phyloP scores from a whole-genome alignment of 2,797 vertebrate genomes.

The Discoglossus pictus region DNA sequence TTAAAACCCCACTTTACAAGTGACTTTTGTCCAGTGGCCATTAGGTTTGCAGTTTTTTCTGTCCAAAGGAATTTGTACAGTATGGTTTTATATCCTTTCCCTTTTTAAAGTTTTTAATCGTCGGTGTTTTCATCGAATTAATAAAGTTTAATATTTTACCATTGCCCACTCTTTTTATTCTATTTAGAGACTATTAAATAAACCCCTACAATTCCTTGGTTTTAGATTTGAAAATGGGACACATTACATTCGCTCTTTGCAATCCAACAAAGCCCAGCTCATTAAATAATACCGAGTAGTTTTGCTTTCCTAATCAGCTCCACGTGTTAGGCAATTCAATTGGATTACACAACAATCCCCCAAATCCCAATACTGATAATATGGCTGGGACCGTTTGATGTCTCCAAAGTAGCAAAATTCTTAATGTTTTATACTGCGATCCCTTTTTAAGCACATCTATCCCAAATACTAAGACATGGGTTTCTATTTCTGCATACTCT shows the following conservation, averaged over 20 bases:
- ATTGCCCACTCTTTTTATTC: too few relatives aligned
- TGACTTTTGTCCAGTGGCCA: too few relatives aligned
- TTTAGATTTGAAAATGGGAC: neutral
- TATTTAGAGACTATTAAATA: too few relatives aligned
- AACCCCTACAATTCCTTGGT: neutral
- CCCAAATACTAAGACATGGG: too few relatives aligned
- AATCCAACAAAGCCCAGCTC: neutral
- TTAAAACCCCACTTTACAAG: too few relatives aligned
- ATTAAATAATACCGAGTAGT: slow-evolving; percentile 3
- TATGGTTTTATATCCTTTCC: too few relatives aligned
- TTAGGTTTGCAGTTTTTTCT: too few relatives aligned
- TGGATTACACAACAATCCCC: slow-evolving; percentile 17
- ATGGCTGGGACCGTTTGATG: neutral
- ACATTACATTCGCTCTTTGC: neutral
- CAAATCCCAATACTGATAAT: slow-evolving; percentile 14
- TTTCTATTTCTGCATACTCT: too few relatives aligned
- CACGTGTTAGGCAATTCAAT: neutral
- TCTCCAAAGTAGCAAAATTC: neutral
- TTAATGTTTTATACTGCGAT: slow-evolving; percentile 15
- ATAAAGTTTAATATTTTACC: too few relatives aligned
- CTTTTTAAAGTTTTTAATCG: too few relatives aligned
- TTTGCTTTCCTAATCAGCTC: slow-evolving; percentile 1
- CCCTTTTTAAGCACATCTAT: neutral
- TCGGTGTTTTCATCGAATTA: too few relatives aligned
- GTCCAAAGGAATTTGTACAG: too few relatives aligned